Conservation (phyloP, 2,113 vertebrate species). For the Lethenteron camtschaticum region DNA sequence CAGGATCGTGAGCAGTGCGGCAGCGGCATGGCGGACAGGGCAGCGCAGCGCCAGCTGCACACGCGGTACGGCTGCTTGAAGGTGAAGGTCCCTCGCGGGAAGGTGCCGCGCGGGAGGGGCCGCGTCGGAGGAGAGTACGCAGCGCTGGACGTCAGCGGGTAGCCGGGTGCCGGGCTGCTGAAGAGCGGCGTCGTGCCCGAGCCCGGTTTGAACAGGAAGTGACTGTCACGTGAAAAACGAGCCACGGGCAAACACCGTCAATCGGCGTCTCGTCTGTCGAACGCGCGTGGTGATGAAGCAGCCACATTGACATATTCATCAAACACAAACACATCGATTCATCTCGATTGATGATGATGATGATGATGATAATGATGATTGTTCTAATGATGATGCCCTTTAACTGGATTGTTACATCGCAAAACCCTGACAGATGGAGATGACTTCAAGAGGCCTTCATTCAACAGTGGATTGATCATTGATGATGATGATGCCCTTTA, state of each 20-base stretch:
- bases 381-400: too few relatives aligned
- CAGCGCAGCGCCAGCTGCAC: slow-evolving; percentile 97
- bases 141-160: slow-evolving; percentile 93
- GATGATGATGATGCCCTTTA: too few relatives aligned
- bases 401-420: too few relatives aligned
- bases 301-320: too few relatives aligned
- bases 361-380: too few relatives aligned
- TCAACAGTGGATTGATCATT: too few relatives aligned
- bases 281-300: too few relatives aligned
- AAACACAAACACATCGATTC: too few relatives aligned
- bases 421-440: too few relatives aligned
- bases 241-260: not conserved
- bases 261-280: too few relatives aligned
- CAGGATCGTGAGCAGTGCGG: slow-evolving; percentile 61
- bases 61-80: slow-evolving; percentile 92
- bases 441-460: too few relatives aligned
- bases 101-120: slow-evolving; percentile 77
- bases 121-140: slow-evolving; percentile 92
- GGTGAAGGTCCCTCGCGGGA: slow-evolving; percentile 77
- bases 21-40: slow-evolving; percentile 86
- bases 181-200: slow-evolving; percentile 90
- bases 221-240: slow-evolving; percentile 32
- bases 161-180: slow-evolving; percentile 79
- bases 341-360: too few relatives aligned
- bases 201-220: slow-evolving; percentile 96